Evolutionary conservation across 2,888 invertebrate species (phyloP).

Genomic region (Trichopria drosophilae): DNA sequence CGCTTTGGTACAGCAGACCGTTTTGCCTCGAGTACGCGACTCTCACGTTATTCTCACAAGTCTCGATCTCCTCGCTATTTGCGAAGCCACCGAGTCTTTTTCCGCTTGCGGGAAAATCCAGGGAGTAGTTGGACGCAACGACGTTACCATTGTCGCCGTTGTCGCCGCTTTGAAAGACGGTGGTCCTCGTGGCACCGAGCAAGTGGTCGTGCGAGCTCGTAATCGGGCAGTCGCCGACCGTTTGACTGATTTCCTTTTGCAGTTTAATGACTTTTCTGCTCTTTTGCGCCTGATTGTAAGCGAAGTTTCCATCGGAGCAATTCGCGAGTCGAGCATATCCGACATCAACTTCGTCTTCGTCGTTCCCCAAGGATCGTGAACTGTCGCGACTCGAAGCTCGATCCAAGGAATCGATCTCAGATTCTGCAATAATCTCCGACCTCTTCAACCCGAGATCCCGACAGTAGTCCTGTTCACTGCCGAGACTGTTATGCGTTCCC

Average conservation of each 20-base stretch:
- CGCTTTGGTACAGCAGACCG: conserved; percentile 31
- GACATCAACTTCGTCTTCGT: conserved; percentile 41
- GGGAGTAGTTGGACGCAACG: background rate
- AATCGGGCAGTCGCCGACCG: conserved; percentile 25
- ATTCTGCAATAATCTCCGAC: conserved; percentile 9
- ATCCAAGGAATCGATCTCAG: conserved; percentile 18
- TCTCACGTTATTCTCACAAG: conserved; percentile 13
- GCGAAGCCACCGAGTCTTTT: conserved; percentile 8
- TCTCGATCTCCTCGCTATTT: conserved; percentile 3
- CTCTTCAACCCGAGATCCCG: conserved; percentile 24
- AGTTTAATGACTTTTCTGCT: no score
- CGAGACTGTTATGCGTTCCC: no score
- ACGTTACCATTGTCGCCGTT: conserved; percentile 23
- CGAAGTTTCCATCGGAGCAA: no score
- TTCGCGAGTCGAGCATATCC: no score
- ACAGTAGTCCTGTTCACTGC: conserved; percentile 17
- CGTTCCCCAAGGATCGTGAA: conserved; percentile 2
- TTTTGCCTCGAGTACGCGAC: conserved; percentile 5
- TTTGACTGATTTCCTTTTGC: conserved; percentile 3
- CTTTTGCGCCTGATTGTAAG: no score
- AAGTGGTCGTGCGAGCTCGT: conserved; percentile 31
- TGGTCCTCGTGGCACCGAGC: conserved; percentile 17
- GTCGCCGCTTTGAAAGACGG: conserved; percentile 8
- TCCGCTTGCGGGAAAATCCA: conserved; percentile 7
- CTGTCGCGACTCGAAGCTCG: conserved; percentile 17